Percentiles rank a stretch among this genome's conserved stretches.
Conservation (phyloP, 2,888 invertebrate species). For the Dicranocentrus wangi region DNA sequence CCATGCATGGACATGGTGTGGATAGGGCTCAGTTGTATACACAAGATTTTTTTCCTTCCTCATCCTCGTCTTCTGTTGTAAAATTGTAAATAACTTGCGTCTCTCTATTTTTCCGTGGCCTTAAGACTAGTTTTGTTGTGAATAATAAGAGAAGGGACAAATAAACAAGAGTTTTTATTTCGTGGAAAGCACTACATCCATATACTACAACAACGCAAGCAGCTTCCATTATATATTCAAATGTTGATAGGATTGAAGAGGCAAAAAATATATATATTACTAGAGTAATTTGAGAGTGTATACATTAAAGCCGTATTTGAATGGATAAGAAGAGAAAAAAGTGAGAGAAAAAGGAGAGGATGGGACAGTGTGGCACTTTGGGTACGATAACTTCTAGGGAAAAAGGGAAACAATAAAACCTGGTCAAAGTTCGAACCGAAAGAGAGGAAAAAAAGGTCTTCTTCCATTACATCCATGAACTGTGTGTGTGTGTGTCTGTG, state of each 20-base stretch:
- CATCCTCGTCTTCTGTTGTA: constrained; percentile 53
- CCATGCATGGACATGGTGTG: constrained; percentile 67
- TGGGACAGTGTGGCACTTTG: not conserved
- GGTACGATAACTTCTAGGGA: not conserved
- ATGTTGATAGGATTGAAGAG: no score
- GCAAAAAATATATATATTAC: not conserved
- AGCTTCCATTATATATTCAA: not conserved
- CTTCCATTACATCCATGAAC: constrained; percentile 18
- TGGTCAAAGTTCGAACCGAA: constrained; percentile 28
- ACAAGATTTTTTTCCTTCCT: constrained; percentile 36
- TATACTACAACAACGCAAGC: not conserved
- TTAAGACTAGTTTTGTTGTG: constrained; percentile 59
- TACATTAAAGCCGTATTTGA: not conserved
- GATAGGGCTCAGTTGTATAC: constrained; percentile 62
- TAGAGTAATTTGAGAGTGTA: not conserved
- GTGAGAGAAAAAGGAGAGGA: constrained; percentile 2
- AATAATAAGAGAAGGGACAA: constrained; percentile 59
- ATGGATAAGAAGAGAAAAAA: constrained; percentile 8
- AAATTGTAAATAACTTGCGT: constrained; percentile 61
- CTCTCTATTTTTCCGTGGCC: constrained; percentile 61
- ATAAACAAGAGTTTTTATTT: constrained; percentile 36
- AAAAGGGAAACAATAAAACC: constrained; percentile 52
- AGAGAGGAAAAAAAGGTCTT: constrained; percentile 49
- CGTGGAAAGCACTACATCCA: constrained; percentile 9
- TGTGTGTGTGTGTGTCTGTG: no score